Base-by-base conservation (phyloP, 35 echinoderm and acorn worm species). In the Stichopus chloronotus region DNA sequence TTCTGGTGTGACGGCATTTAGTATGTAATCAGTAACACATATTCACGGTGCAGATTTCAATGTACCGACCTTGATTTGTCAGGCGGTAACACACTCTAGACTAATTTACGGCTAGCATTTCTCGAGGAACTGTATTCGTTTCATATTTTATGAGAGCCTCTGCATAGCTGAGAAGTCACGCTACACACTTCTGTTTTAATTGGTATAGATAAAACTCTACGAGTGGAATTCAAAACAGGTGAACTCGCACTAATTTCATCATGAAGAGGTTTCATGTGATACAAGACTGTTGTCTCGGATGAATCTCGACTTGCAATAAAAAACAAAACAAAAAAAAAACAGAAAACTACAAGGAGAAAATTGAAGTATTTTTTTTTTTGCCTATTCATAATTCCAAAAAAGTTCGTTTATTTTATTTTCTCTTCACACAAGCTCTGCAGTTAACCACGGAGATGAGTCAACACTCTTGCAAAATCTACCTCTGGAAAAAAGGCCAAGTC, bases 91-190 rank as follows among this genome's bases (percentile, higher is more conserved):
- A 56, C 80, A 83, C 80, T 83, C 80, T n/a, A 83, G 52, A 83
- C 52, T 56, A 83, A 83, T 83, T 83, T 83, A 83, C 80, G 56
- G 80, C 80, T 55, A 83, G 80, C 80, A 83, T 83, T 83, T 56
- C 80, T 83, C 80, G 80, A 83, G 80, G 80, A 83, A 83, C 54
- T 83, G 56, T 83, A 83, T 83, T 83, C 80, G 80, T 83, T 55
- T 83, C 56, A 83, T 83, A 55, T 55, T 83, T 83, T 83, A 83
- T 83, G 25, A 83, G 56, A 57, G 52, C 56, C 80, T 83, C 17
- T 55, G 56, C 80, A 83, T 83, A 83, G 80, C 52, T 83, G 80
- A 83, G 53, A 83, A 83, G 80, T 83, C 80, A 83, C 80, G 80
- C 16, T 83, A 56, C 80, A 56, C 80, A 83, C 80, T 83, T 83